Evolutionary conservation across 2,888 invertebrate genomes (phyloP), one percentile per base, ranked within the genome.

Genomic region (Alviniconcha strummeri): DNA sequence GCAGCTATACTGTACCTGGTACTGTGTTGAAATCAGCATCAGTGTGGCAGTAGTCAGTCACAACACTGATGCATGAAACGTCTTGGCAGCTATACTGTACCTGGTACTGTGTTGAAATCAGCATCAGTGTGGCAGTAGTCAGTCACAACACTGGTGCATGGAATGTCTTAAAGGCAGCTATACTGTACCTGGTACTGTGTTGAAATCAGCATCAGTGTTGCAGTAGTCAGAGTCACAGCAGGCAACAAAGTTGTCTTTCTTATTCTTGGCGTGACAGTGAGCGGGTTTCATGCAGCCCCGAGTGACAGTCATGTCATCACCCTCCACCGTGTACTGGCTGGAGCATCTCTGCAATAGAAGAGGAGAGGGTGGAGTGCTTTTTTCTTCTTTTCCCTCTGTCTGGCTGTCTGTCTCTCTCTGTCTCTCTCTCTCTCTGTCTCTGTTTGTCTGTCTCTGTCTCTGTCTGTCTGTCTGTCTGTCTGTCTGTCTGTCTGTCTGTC

Each of bases 211-310:
- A 15, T 64, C 11, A 52, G 52, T 71, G 80, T 85, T 85, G 76
- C 85, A 85, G 57, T 81, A 78, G 56, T 85, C 85, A 11, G 67
- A 64, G 36, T 72, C 36, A 60, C 85, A 85, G 71, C 85, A 85
- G 69, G 67, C 54, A 15, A 78, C 69, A 54, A 36, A n/a, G 36
- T 74, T 57, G 19, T 83, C 54, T 5, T 77, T n/a, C 9, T 57
- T 54, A 52, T 67, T 76, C 81, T 74, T 78, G 79, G 52, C 74
- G 36, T 75, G 83, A 75, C 81, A 81, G 11, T 81, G 36, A 17
- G 74, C 60, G 5, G 54, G 19, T 19, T 67, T 75, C 81, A 81
- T 81, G 81, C 81, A 81, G 54, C 81, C 81, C 4, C 81, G 81
- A 11, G 64, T 64, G 13, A 81, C 54, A 1, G 11, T 19, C 64